Percentiles rank a stretch among this genome's conserved stretches.
Conservation (phyloP, 2,797 vertebrate species). For the Apodemus agrarius region DNA sequence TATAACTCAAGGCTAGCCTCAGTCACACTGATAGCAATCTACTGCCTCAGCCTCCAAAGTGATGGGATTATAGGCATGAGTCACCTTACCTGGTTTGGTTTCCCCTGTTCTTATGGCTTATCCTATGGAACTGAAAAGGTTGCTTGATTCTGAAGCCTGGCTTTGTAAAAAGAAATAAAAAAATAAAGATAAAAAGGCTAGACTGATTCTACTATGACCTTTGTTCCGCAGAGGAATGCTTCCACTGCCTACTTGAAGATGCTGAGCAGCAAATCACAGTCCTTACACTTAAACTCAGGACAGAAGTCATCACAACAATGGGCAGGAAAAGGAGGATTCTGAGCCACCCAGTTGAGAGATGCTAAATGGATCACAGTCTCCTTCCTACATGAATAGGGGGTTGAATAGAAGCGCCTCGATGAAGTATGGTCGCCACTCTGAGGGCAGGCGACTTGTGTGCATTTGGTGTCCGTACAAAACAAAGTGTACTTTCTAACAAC, state of each 20-base stretch:
- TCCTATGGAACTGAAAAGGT: no score
- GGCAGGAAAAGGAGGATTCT: neutral
- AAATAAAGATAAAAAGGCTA: no score
- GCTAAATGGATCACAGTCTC: neutral
- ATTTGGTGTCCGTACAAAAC: neutral
- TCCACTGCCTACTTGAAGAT: neutral
- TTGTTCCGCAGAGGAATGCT: accelerated
- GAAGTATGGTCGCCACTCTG: neutral
- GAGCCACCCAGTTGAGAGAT: neutral
- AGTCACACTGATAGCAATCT: neutral
- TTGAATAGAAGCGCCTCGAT: neutral
- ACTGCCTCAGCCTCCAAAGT: neutral
- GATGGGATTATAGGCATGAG: neutral
- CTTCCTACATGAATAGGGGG: neutral
- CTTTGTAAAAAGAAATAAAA: neutral
- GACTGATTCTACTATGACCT: neutral
- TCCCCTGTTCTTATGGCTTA: accelerated
- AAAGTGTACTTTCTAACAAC: neutral
- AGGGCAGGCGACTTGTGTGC: neutral
- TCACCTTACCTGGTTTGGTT: no score
- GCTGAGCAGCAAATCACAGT: neutral
- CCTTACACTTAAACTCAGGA: neutral
- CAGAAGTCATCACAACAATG: neutral
- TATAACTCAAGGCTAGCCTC: neutral
- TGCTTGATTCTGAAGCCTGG: neutral